Conservation (phyloP, 2,113 vertebrate species). For the Callocephalon fimbriatum region DNA sequence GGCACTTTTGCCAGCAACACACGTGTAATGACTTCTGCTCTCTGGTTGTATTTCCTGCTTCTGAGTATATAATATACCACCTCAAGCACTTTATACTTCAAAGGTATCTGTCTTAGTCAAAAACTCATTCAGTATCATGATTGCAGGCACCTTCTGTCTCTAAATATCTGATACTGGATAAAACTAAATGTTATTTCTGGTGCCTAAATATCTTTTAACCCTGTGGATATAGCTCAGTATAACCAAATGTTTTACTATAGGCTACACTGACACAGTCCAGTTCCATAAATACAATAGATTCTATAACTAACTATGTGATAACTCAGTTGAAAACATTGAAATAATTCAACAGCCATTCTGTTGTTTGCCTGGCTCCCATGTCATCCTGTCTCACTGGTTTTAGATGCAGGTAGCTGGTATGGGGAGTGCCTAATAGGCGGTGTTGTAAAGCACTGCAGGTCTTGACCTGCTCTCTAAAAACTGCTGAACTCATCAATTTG, state of each 20-base stretch:
- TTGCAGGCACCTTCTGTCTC: neutral
- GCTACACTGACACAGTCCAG: neutral
- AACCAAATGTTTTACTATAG: neutral
- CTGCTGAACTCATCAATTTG: neutral
- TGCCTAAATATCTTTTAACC: neutral
- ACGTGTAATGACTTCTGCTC: neutral
- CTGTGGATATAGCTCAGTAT: neutral
- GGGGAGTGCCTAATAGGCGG: rapidly evolving
- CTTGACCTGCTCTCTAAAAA: neutral
- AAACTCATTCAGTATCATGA: neutral
- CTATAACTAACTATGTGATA: neutral
- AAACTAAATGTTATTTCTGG: neutral
- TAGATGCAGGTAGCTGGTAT: neutral
- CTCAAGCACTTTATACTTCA: neutral
- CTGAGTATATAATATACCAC: neutral
- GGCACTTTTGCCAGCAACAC: rapidly evolving
- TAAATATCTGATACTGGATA: neutral
- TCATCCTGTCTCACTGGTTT: neutral
- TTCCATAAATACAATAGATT: neutral
- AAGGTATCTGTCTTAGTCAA: neutral
- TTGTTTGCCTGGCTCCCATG: neutral
- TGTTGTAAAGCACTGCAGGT: neutral
- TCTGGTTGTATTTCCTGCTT: neutral
- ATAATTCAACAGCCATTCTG: neutral
- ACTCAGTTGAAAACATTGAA: neutral